Base-by-base conservation (phyloP, 2,888 invertebrate genomes). In the Escarpia spicata region DNA sequence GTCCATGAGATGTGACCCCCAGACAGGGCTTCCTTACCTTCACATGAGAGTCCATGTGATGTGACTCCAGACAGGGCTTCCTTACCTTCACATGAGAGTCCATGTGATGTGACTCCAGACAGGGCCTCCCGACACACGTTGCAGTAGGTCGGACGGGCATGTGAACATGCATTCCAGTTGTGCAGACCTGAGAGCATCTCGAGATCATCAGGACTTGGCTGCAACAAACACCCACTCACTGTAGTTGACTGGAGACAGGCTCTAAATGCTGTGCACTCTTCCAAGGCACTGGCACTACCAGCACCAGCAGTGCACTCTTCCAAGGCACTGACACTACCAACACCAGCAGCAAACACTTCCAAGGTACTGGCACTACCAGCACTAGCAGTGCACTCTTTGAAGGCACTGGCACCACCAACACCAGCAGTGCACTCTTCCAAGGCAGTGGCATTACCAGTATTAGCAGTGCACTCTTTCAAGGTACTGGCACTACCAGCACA, bases 61-160 rank as follows among this genome's bases (percentile, higher is more conserved):
- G 99, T 99, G 90, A 99, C 98, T 92, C 99, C 44, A 10, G 60
- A 43, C 26, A 92, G 52, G 10, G 60, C 31, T 0, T 44, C 26
- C 93, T 90, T 37, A 93, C 93, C 93, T 92, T 93, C 93, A 90
- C 93, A 93, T 31, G 93, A 93, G 37, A 93, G 92, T 44, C 93
- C 93, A 43, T 93, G 93, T 45, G 93, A 93, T 45, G 99, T 99
- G 90, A 99, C 98, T 92, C 99, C 99, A 92, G 97, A 97, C 91
- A 99, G 97, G 37, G 98, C 98, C 96, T 99, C 99, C 93, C 98
- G 97, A 96, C 99, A 99, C 90, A 99, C 98, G 97, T 99, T 99
- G 97, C 99, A 99, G 97, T 99, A 99, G 0, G 99, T 99, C 91
- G 99, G 99, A 92, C 99, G 97, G 0, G 99, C 99, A 97, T 99